Evolutionary conservation across 2,113 vertebrate genomes (phyloP).

Genomic region (Corvus hawaiiensis): DNA sequence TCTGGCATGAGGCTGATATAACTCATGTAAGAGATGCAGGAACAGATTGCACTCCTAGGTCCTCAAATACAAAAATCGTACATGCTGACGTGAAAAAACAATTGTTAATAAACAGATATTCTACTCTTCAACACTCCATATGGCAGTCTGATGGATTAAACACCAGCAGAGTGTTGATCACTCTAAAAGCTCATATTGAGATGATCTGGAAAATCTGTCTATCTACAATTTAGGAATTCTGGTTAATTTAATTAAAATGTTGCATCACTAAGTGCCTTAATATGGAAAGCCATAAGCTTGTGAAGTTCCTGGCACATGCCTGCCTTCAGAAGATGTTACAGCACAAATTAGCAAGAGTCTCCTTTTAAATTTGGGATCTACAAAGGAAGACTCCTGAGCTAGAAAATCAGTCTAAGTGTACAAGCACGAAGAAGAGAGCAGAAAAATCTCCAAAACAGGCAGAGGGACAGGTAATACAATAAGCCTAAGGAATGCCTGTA

Average conservation of each 20-base stretch:
- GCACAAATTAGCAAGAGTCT: neutral
- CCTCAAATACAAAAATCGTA: neutral
- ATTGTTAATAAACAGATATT: conserved; percentile 61
- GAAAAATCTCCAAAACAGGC: neutral
- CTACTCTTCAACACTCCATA: conserved; percentile 55
- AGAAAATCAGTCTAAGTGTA: neutral
- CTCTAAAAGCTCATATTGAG: conserved; percentile 57
- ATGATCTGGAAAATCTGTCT: conserved; percentile 63
- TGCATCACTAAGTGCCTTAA: conserved; percentile 63
- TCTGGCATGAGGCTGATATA: neutral
- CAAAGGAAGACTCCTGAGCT: neutral
- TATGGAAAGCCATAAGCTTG: conserved; percentile 45
- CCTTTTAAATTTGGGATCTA: neutral
- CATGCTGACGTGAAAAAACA: conserved; percentile 17
- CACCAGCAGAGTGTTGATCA: conserved; percentile 57
- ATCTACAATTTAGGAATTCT: conserved; percentile 57
- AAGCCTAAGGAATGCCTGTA: neutral
- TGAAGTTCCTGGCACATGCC: conserved; percentile 22
- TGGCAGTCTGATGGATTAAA: conserved; percentile 58
- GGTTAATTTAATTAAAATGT: conserved; percentile 65
- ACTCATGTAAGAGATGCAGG: neutral
- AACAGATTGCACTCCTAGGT: neutral
- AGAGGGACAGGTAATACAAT: neutral
- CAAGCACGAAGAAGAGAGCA: neutral
- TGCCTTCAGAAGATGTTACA: neutral